Percentiles rank a stretch among this genome's conserved stretches.
These are phyloP conservation scores for Verasper variegatus DNA, from an alignment of 2,113 vertebrate genomes.

Conservation along the genomic window DNA sequence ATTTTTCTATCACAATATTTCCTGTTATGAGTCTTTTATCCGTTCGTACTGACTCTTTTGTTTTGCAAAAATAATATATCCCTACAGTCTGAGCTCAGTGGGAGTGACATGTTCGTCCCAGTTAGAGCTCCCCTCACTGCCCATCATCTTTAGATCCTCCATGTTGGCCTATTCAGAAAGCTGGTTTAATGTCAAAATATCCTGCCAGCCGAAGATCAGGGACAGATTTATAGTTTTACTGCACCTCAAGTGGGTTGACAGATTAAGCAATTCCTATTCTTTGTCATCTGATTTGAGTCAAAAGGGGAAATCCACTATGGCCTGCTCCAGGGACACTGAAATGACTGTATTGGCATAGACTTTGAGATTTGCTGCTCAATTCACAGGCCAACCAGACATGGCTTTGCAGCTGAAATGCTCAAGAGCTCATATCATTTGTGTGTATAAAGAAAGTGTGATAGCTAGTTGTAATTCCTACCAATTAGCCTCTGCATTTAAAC, in stretches of 20 bases:
- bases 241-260: slow-evolving; percentile 59
- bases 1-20: neutral
- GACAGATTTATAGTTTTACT: slow-evolving; percentile 50
- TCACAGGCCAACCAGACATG: neutral
- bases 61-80: slow-evolving; percentile 2
- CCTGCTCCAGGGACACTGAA: slow-evolving; percentile 19
- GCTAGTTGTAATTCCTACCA: too few relatives aligned
- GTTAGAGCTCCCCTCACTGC: slow-evolving; percentile 40
- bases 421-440: neutral
- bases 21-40: neutral
- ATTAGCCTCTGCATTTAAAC: too few relatives aligned
- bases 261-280: slow-evolving; percentile 59
- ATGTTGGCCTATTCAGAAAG: slow-evolving; percentile 72
- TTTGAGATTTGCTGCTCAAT: slow-evolving; percentile 23
- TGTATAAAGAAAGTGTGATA: too few relatives aligned
- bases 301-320: slow-evolving; percentile 31
- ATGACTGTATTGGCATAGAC: slow-evolving; percentile 7
- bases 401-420: slow-evolving; percentile 18
- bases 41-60: too few relatives aligned
- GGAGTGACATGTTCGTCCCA: slow-evolving; percentile 43
- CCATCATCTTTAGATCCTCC: slow-evolving; percentile 65
- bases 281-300: slow-evolving; percentile 51
- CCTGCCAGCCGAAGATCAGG: slow-evolving; percentile 59
- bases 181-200: slow-evolving; percentile 66
- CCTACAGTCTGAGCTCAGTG: slow-evolving; percentile 12